Evolutionary conservation across 1,140 invertebrate genomes (phyloP), one percentile per base, ranked within the genome.

Genomic region (Ostrea edulis): DNA sequence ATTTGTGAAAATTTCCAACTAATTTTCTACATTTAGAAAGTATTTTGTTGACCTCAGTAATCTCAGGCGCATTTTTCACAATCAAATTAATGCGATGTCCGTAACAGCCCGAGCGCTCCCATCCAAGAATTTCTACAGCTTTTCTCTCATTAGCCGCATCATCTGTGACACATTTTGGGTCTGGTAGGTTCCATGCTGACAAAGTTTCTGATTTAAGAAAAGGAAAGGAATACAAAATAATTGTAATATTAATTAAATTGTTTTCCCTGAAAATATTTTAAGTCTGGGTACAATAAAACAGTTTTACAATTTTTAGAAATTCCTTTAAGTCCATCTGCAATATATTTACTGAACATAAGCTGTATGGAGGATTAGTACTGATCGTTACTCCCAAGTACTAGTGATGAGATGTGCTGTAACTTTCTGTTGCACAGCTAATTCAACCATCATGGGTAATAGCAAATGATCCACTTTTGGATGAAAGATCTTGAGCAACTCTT

Each of bases 11-110:
- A 55, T 68, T 77, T 11, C 82, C 84, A 5, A 85, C 62, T 11
- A 88, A 17, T 25, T 35, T 55, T 35, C 87, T 77, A 20, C 44
- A 82, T 52, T 88, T 88, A 14, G 55, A 62, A n/a, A 85, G 2
- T 22, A 85, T 17, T 51, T 29, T 54, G 8, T 7, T n/a, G n/a
- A 85, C 52, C 44, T 88, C 87, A n/a, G 83, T 44, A 25, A 85
- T 58, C 9, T 85, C 54, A 9, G 81, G 8, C 3, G 83, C 8
- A 29, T 68, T n/a, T 84, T 88, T 88, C 14, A 88, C 87, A 20
- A 88, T n/a, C 44, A 85, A 81, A 85, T 88, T 88, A 29, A 88
- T 88, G n/a, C 82, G 44, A 44, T 87, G 86, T 11, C 55, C 86
- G 52, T 87, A 87, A 55, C 86, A 87, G 17, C 86, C 87, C 44